A percentile compares a stretch with the other conserved stretches of the same genome.
These are phyloP conservation scores for Rhyacophila brunnea DNA, from an alignment of 1,140 invertebrate species.

Conservation along the genomic window DNA sequence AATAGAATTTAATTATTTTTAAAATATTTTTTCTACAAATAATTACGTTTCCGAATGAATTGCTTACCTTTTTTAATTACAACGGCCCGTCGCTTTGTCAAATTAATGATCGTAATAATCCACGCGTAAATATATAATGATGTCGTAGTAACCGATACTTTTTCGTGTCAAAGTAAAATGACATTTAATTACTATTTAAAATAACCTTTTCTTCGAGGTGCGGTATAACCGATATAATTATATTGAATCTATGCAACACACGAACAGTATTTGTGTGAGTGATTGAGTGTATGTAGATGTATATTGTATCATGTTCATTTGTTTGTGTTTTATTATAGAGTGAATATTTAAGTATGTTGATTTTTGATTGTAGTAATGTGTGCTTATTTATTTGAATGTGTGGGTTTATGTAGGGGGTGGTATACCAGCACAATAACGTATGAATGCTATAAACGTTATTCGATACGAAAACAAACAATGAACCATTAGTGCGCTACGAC, in stretches of 20 bases:
- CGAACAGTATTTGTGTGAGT: no score
- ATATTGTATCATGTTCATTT: no score
- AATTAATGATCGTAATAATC: constrained; percentile 2
- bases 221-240: constrained; percentile 8
- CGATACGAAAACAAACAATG: constrained; percentile 33
- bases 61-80: constrained; percentile 1
- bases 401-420: not conserved
- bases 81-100: not conserved
- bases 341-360: no score
- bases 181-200: constrained; percentile 30
- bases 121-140: constrained; percentile 26
- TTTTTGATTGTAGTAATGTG: constrained; percentile 4
- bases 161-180: constrained; percentile 13
- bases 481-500: constrained; percentile 33
- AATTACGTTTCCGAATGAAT: no score
- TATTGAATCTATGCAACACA: no score
- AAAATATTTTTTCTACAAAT: no score
- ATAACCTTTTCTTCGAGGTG: constrained; percentile 11
- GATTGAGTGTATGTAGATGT: no score
- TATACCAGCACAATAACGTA: constrained; percentile 2
- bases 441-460: constrained; percentile 31
- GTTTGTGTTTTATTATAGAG: not conserved
- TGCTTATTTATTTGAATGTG: constrained; percentile 9
- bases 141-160: constrained; percentile 25
- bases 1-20: no score